A percentile compares a stretch with the other conserved stretches of the same genome.
These are phyloP conservation scores for Sphinx pinastri DNA, from an alignment of 2,888 invertebrate species.

Conservation along the genomic window DNA sequence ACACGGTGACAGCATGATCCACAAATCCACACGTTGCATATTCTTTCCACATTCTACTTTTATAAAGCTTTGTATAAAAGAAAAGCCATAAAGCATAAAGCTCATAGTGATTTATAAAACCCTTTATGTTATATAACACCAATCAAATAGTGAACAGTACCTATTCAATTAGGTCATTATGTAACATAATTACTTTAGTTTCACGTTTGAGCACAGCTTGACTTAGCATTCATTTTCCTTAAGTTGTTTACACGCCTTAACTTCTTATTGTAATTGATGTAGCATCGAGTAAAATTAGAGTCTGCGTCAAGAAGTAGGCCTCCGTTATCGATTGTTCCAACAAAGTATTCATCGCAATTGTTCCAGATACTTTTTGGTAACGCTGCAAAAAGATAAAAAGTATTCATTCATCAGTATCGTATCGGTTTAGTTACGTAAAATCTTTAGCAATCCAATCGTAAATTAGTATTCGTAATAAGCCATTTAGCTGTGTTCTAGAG, in stretches of 20 bases:
- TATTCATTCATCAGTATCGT: too few relatives aligned
- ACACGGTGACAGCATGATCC: neutral
- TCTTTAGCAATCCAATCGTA: neutral
- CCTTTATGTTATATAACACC: neutral
- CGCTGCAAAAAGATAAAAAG: neutral
- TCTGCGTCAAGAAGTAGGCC: neutral
- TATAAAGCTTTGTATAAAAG: neutral
- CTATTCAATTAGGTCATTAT: slow-evolving; percentile 1
- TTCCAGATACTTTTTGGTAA: neutral
- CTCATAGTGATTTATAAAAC: neutral
- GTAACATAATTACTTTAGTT: slow-evolving; percentile 6
- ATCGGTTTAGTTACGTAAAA: too few relatives aligned
- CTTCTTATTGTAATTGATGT: slow-evolving; percentile 23
- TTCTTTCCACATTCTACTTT: neutral
- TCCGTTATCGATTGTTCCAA: neutral
- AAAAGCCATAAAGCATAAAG: too few relatives aligned
- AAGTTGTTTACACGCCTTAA: slow-evolving; percentile 18
- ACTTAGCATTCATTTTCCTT: slow-evolving; percentile 13
- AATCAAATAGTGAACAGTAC: neutral
- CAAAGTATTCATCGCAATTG: neutral
- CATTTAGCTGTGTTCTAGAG: neutral
- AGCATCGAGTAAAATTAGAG: slow-evolving; percentile 5
- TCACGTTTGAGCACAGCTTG: slow-evolving; percentile 9
- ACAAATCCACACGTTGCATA: neutral
- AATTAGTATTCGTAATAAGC: neutral